Evolutionary conservation across 1,140 invertebrate species (phyloP).

Genomic region (Drosophila eugracilis): DNA sequence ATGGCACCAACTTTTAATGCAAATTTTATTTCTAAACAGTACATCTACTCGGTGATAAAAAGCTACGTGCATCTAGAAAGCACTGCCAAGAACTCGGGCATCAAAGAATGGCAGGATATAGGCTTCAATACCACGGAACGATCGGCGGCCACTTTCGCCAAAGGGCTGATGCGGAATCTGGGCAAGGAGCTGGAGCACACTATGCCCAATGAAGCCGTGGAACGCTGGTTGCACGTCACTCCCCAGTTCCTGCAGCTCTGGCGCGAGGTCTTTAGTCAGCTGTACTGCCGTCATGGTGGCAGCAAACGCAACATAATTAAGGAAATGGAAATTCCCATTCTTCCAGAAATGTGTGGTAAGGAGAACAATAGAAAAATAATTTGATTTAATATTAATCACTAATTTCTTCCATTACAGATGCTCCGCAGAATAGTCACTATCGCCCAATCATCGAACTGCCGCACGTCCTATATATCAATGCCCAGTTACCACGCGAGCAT

Average conservation of each 20-base stretch:
- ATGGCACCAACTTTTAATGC: no score
- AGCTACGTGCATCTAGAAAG: slow-evolving; percentile 76
- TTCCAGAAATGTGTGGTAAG: slow-evolving; percentile 69
- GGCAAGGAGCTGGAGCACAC: slow-evolving; percentile 70
- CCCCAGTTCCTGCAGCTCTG: slow-evolving; percentile 85
- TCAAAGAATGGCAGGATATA: slow-evolving; percentile 85
- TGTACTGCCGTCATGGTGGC: slow-evolving; percentile 84
- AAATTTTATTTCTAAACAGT: no score
- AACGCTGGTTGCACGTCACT: slow-evolving; percentile 78
- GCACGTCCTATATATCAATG: slow-evolving; percentile 91
- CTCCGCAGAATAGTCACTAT: slow-evolving; percentile 86
- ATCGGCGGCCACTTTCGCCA: slow-evolving; percentile 86
- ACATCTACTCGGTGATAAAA: slow-evolving; percentile 78
- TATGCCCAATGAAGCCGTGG: slow-evolving; percentile 66
- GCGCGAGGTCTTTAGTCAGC: slow-evolving; percentile 86
- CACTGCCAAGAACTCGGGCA: slow-evolving; percentile 71
- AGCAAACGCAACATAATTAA: slow-evolving; percentile 76
- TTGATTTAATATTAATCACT: not conserved
- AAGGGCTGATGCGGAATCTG: slow-evolving; percentile 85
- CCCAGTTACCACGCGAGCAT: slow-evolving; percentile 89
- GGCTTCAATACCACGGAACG: slow-evolving; percentile 86
- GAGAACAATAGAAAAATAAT: not conserved
- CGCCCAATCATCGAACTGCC: slow-evolving; percentile 91
- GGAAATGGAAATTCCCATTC: slow-evolving; percentile 81
- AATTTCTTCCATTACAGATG: slow-evolving; percentile 45